A percentile compares a stretch with the other conserved stretches of the same genome.
phyloP scores from a whole-genome alignment of 2,888 invertebrate genomes.

The Diarsia mendica region DNA sequence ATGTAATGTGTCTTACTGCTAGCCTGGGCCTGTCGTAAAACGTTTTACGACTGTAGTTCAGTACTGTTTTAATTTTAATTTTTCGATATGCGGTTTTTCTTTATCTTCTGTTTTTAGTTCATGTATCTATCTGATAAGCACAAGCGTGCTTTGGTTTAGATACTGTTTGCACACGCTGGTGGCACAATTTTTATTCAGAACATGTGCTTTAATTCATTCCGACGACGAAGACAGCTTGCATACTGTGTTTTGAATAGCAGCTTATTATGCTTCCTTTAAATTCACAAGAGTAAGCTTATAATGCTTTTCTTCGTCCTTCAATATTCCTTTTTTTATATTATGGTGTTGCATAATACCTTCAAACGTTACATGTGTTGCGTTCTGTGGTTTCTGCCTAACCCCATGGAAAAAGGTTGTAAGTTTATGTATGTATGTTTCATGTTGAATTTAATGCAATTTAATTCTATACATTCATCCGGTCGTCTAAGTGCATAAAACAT shows the following conservation, averaged over 20 bases:
- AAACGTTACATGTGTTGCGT: neutral
- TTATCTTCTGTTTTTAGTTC: neutral
- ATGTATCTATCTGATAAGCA: slow-evolving; percentile 3
- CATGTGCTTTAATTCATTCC: neutral
- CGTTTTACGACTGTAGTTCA: neutral
- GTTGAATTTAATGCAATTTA: slow-evolving; percentile 10
- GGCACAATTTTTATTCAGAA: slow-evolving; percentile 24
- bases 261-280: neutral
- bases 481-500: slow-evolving; percentile 12
- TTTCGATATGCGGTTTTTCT: neutral
- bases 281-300: neutral
- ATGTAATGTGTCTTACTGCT: neutral
- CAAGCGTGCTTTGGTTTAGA: slow-evolving; percentile 3
- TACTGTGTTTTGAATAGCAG: neutral
- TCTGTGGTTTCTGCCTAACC: too few species aligned
- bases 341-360: too few species aligned
- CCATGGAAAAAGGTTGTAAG: too few species aligned
- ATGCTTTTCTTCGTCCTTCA: neutral
- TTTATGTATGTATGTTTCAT: too few species aligned
- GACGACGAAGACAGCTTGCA: neutral
- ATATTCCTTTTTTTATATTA: neutral
- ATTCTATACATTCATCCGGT: neutral
- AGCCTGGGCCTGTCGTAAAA: neutral
- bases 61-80: neutral
- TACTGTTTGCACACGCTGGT: neutral